Base-by-base conservation (phyloP, 2,113 vertebrate genomes). In the Seriola dumerili region DNA sequence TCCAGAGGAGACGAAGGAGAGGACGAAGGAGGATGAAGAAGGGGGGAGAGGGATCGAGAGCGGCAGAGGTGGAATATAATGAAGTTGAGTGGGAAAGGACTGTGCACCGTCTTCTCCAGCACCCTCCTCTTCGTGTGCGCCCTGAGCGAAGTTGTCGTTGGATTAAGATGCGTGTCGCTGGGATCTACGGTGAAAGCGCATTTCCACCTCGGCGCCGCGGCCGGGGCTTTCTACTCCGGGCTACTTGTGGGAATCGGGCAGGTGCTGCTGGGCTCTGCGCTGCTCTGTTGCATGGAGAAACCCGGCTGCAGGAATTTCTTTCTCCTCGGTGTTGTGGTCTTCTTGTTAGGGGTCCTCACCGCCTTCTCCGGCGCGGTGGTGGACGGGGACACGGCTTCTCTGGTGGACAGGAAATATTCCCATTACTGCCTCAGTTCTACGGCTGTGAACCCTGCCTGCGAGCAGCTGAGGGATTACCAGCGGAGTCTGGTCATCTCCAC, bases 51-150 rank as follows among this genome's bases (percentile, higher is more conserved):
- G 93, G 88, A 87, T 91, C 92, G 92, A 93, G 94, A 89, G 95
- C 94, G 95, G 95, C 91, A 94, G 94, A 94, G 94, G 96, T 92
- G 96, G 96, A 96, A 95, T 96, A 98, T 97, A 96, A 97, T 98
- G 97, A 97, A 97, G 97, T 97, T 96, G 96, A 97, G 97, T 95
- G 96, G 96, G 93, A 96, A 96, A 96, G 97, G 97, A 96, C 95
- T 96, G 96, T 97, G 97, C 96, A 95, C 96, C 95, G 95, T 97
- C 93, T 95, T 97, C 87, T 97, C 97, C 95, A 95, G 96, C 96
- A 96, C 95, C 93, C 96, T 98, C 92, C 96, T 98, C 94, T 96
- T 98, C 93, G 95, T 95, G 92, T 98, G 97, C 94, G 97, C 97
- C 93, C 95, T 98, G 88, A 95, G 97, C 95, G 96, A 97, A 93